A percentile compares a stretch with the other conserved stretches of the same genome.
These are phyloP conservation scores for Amphiprion clarkii DNA, from an alignment of 2,797 vertebrate genomes.

Conservation along the genomic window DNA sequence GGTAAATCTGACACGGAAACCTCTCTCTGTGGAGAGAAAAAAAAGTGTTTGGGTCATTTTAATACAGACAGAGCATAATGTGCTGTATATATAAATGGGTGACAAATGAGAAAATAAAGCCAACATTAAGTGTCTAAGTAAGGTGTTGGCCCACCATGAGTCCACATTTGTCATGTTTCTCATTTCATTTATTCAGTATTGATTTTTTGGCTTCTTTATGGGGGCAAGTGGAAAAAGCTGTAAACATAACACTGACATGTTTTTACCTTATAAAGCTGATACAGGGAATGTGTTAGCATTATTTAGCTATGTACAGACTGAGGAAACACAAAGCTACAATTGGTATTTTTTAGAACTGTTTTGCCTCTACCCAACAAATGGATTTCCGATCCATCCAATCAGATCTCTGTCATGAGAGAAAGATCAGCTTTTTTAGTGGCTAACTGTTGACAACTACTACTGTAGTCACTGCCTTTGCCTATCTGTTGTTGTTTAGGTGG, in stretches of 20 bases:
- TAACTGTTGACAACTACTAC: neutral
- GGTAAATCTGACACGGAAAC: constrained; percentile 81
- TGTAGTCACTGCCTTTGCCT: neutral
- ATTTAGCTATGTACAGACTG: neutral
- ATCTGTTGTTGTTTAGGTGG: too few relatives aligned
- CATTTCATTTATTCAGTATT: neutral
- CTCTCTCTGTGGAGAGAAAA: constrained; percentile 80
- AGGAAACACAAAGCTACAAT: too few relatives aligned
- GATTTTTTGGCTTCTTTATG: neutral
- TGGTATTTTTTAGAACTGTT: too few relatives aligned
- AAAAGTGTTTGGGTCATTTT: constrained; percentile 7
- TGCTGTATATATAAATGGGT: neutral
- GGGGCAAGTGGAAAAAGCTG: neutral
- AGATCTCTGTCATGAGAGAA: too few relatives aligned
- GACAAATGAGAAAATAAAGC: constrained; percentile 7
- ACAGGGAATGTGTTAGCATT: neutral
- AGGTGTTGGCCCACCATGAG: neutral
- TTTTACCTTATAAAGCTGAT: neutral
- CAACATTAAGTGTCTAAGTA: neutral
- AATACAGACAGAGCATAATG: neutral
- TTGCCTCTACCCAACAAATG: too few relatives aligned
- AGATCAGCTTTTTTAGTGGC: too few relatives aligned
- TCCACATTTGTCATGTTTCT: neutral
- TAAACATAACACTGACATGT: neutral
- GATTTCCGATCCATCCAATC: too few relatives aligned